Base-by-base conservation (phyloP, 2,113 vertebrate genomes). In the Triplophysa dalaica region DNA sequence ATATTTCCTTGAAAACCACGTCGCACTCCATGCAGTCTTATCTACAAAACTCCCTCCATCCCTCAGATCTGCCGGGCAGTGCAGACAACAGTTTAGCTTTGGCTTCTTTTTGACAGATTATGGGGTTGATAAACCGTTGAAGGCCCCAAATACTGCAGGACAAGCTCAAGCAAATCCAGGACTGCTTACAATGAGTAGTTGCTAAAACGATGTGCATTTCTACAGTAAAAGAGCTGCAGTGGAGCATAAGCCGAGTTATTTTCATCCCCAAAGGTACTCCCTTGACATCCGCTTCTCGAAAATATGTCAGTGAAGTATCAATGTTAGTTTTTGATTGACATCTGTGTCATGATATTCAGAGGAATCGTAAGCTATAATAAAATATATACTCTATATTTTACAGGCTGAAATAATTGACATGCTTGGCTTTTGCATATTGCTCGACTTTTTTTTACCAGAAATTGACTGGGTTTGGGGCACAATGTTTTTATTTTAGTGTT, bases 81-180 rank as follows among this genome's bases (percentile, higher is more conserved):
- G 65, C 56, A 82, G 75, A 85, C 65, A 83, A 87, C 83, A 76
- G 72, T 24, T 83, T 75, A 19, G 69, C 26, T 84, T 79, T 82
- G 29, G 45, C 60, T 74, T 43, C 61, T 61, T 17, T 76, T 76
- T 76, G 61, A 52, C 19, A 76, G 74, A 76, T 76, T 54, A 65
- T 14, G 45, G 8, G 50, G 61, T 29, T 52, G 74, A 76, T 65
- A 76, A 76, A 76, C 74, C 61, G 3, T 52, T 21, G 45, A 76
- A 76, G 16, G 45, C 19, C 19, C 61, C 61, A 54, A 76, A 76
- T 76, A 65, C 19, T 50, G 26, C 61, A 52, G 61, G 63, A 26
- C 61, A 58, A 73, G 52, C 11, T 26, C 70, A 41, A 73, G 70
- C 29, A 76, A 52, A 76, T 58, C 60, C 33, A 62, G 65, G 16